A percentile compares a stretch with the other conserved stretches of the same genome.
These are phyloP conservation scores for Acanthurus leucopareius DNA, from an alignment of 2,797 vertebrate genomes.

Conservation along the genomic window DNA sequence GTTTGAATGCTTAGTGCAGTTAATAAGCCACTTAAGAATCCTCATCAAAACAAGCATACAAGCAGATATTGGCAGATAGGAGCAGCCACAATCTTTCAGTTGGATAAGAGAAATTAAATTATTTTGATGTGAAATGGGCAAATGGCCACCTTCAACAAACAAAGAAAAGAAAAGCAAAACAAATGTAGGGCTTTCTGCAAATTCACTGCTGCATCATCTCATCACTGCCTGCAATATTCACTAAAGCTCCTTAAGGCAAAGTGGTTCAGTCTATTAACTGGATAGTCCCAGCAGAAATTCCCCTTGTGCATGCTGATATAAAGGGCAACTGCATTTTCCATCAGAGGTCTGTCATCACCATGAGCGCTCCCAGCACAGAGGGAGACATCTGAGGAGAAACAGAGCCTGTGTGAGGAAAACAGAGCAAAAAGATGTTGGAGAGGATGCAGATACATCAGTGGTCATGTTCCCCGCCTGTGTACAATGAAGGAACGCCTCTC, in stretches of 20 bases:
- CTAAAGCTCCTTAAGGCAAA: conserved; percentile 3
- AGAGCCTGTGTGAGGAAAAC: conserved; percentile 31
- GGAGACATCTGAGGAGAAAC: not conserved
- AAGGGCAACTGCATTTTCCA: conserved; percentile 35
- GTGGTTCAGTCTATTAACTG: conserved; percentile 30
- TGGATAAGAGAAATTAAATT: conserved; percentile 44
- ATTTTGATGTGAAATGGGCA: conserved; percentile 42
- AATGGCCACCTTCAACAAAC: conserved; percentile 53
- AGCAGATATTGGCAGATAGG: conserved; percentile 34
- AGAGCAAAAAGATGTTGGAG: conserved; percentile 33
- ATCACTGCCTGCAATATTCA: not conserved
- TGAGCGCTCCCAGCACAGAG: conserved; percentile 18
- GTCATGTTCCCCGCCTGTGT: too few relatives aligned
- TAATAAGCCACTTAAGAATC: conserved; percentile 50
- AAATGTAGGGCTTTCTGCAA: conserved; percentile 16
- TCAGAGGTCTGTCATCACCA: conserved; percentile 25
- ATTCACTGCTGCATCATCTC: conserved; percentile 25
- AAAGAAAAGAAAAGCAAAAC: conserved; percentile 22
- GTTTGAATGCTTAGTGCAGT: conserved; percentile 38
- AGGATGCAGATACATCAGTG: conserved; percentile 35
- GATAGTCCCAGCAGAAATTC: conserved; percentile 21
- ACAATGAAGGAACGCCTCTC: too few relatives aligned
- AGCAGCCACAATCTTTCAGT: conserved; percentile 18
- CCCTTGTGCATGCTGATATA: not conserved
- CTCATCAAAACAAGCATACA: conserved; percentile 53